Evolutionary conservation across 2,888 invertebrate species (phyloP).

Genomic region (Oscheius sp.): DNA sequence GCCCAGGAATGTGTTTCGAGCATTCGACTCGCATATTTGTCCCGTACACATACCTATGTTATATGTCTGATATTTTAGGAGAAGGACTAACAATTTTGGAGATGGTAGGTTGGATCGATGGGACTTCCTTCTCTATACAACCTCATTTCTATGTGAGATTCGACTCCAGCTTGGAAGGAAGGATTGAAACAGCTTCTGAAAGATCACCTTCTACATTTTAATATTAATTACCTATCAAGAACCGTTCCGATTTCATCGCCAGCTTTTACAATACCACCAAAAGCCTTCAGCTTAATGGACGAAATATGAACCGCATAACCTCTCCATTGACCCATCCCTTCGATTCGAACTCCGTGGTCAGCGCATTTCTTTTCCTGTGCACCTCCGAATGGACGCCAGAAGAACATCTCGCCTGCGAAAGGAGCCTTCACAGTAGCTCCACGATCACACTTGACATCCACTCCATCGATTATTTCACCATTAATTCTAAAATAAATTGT

Average conservation of each 20-base stretch:
- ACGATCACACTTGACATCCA: constrained; percentile 48
- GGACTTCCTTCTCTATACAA: constrained; percentile 57
- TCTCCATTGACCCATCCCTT: constrained; percentile 69
- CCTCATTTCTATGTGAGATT: constrained; percentile 43
- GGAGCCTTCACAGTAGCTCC: constrained; percentile 56
- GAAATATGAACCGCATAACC: constrained; percentile 68
- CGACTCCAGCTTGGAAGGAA: constrained; percentile 39
- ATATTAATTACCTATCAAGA: too few relatives aligned
- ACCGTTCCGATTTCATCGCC: constrained; percentile 57
- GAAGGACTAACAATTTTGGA: constrained; percentile 61
- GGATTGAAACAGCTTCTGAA: constrained; percentile 37
- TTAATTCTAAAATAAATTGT: constrained; percentile 40
- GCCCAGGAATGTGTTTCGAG: constrained; percentile 60
- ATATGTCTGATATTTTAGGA: neutral
- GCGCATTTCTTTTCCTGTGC: constrained; percentile 58
- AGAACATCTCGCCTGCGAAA: constrained; percentile 64
- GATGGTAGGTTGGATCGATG: constrained; percentile 68
- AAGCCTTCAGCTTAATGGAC: constrained; percentile 59
- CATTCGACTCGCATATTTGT: constrained; percentile 69
- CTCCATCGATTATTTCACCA: constrained; percentile 53
- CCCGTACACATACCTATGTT: constrained; percentile 70
- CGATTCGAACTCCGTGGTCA: constrained; percentile 67
- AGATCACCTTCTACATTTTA: too few relatives aligned
- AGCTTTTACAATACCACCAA: constrained; percentile 62
- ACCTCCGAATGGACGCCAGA: constrained; percentile 53